Evolutionary conservation across 2,113 vertebrate species (phyloP).

Genomic region (Colistium nudipinnis): DNA sequence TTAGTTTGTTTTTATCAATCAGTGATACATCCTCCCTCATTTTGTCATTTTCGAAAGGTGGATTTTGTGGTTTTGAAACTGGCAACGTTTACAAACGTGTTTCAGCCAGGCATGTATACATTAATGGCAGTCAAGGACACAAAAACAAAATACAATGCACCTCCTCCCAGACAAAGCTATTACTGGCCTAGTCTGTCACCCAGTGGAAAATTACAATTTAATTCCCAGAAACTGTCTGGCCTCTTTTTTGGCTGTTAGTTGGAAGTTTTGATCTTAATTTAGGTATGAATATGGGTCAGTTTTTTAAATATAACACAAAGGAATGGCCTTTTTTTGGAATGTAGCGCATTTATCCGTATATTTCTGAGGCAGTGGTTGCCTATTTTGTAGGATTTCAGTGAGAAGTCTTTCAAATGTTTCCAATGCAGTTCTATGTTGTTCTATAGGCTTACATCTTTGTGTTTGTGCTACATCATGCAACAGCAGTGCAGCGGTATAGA

Average conservation of each 20-base stretch:
- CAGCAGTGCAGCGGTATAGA: not conserved
- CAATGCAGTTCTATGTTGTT: not conserved
- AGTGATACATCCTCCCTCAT: slow-evolving; percentile 11
- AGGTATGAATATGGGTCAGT: slow-evolving; percentile 60
- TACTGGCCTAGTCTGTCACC: slow-evolving; percentile 43
- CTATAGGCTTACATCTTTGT: not conserved
- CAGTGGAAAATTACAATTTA: slow-evolving; percentile 53
- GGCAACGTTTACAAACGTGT: slow-evolving; percentile 30
- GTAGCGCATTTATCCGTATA: slow-evolving; percentile 32
- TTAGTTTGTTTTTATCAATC: slow-evolving; percentile 45
- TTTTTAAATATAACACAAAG: slow-evolving; percentile 57
- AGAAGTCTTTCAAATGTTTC: slow-evolving; percentile 22
- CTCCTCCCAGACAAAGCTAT: slow-evolving; percentile 36
- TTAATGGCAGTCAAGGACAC: slow-evolving; percentile 51
- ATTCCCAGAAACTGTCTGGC: slow-evolving; percentile 49
- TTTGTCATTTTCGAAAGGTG: slow-evolving; percentile 24
- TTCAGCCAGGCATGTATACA: slow-evolving; percentile 36
- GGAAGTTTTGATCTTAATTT: slow-evolving; percentile 58
- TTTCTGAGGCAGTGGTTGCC: slow-evolving; percentile 27
- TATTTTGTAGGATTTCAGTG: slow-evolving; percentile 18
- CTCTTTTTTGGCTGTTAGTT: slow-evolving; percentile 63
- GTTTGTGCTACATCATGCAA: not conserved
- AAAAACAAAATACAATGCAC: slow-evolving; percentile 32
- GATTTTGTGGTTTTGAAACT: slow-evolving; percentile 18
- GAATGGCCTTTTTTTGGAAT: slow-evolving; percentile 37